phyloP scores from a whole-genome alignment of 2,888 invertebrate genomes.

The Empis stercorea region DNA sequence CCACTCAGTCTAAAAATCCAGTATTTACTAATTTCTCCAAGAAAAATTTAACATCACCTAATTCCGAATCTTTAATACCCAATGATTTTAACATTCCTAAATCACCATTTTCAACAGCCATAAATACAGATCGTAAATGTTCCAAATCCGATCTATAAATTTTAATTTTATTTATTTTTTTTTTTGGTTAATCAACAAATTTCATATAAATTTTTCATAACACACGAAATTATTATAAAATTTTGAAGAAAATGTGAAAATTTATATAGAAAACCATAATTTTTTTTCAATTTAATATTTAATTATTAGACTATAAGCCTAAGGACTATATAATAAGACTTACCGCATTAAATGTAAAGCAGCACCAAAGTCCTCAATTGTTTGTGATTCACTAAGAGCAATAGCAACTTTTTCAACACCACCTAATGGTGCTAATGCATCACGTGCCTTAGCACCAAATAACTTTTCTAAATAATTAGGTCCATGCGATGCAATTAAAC shows the following conservation, averaged over 20 bases:
- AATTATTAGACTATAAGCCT: no score
- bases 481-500: constrained; percentile 85
- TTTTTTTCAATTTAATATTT: no score
- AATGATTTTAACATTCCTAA: constrained; percentile 86
- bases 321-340: no score
- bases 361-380: constrained; percentile 74
- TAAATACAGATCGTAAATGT: constrained; percentile 85
- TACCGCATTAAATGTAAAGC: constrained; percentile 37
- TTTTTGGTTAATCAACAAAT: no score
- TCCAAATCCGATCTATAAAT: constrained; percentile 75
- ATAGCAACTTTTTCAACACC: constrained; percentile 94
- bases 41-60: constrained; percentile 92
- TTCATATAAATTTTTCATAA: no score
- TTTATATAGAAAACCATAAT: no score
- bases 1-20: constrained; percentile 86
- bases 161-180: background rate
- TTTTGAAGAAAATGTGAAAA: no score
- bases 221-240: no score
- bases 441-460: constrained; percentile 87
- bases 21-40: constrained; percentile 90
- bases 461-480: constrained; percentile 94
- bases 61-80: constrained; percentile 88
- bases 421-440: constrained; percentile 80
- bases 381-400: constrained; percentile 84
- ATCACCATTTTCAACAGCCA: constrained; percentile 92